A percentile compares a stretch with the other conserved stretches of the same genome.
These are phyloP conservation scores for Ferrisia virgata DNA, from an alignment of 2,888 invertebrate species.

Conservation along the genomic window DNA sequence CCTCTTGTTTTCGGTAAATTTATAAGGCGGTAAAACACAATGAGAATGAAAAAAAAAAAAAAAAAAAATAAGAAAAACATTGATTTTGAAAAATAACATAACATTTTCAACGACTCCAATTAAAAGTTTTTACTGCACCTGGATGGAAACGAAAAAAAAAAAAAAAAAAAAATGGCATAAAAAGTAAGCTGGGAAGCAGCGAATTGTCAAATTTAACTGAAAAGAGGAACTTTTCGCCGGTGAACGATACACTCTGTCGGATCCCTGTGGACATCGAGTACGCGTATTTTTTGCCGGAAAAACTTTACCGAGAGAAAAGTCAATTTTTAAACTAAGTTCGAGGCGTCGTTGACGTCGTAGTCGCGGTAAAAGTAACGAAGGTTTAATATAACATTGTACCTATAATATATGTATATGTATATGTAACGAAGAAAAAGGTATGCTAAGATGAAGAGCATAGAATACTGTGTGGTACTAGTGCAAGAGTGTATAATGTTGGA, in stretches of 20 bases:
- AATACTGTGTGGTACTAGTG: neutral
- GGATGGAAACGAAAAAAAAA: neutral
- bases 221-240: slow-evolving; percentile 5
- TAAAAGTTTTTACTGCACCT: neutral
- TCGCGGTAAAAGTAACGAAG: slow-evolving; percentile 17
- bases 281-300: neutral
- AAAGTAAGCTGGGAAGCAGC: neutral
- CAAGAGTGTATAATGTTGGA: neutral
- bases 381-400: neutral
- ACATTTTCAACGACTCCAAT: slow-evolving; percentile 3
- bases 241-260: neutral
- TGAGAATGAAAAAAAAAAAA: neutral
- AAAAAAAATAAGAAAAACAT: too few species aligned
- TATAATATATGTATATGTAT: neutral
- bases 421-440: neutral
- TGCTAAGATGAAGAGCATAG: neutral
- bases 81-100: neutral
- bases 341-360: neutral
- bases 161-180: neutral
- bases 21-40: neutral
- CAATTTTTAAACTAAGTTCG: neutral
- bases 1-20: neutral
- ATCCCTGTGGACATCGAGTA: neutral
- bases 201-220: neutral
- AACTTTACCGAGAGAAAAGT: neutral